A percentile compares a stretch with the other conserved stretches of the same genome.
Conservation (phyloP, 2,113 vertebrate genomes). For the Cyprinodon variegatus region DNA sequence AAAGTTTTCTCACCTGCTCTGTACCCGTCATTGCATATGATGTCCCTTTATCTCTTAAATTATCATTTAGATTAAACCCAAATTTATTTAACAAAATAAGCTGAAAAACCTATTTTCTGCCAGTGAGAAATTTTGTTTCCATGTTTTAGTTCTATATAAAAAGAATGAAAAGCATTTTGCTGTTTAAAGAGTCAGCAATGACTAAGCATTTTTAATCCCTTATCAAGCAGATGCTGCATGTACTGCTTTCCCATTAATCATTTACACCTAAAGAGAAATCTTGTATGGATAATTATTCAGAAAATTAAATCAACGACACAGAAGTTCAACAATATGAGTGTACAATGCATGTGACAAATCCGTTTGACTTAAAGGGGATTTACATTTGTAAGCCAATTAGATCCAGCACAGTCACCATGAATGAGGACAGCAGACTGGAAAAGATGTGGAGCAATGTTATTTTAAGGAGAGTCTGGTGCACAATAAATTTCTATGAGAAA, state of each 20-base stretch:
- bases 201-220: neutral
- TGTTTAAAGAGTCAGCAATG: neutral
- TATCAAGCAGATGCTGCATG: slow-evolving; percentile 11
- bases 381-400: slow-evolving; percentile 34
- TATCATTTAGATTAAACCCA: too few relatives aligned
- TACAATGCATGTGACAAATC: neutral
- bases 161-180: neutral
- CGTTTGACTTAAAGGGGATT: slow-evolving; percentile 33
- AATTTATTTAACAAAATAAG: too few relatives aligned
- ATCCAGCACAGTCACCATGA: slow-evolving; percentile 39
- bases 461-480: neutral
- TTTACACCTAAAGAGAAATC: slow-evolving; percentile 13
- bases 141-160: neutral
- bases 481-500: neutral
- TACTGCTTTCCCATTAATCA: slow-evolving; percentile 12
- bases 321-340: neutral
- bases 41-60: too few relatives aligned
- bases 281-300: neutral
- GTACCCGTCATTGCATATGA: too few relatives aligned
- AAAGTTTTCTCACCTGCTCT: too few relatives aligned
- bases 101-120: too few relatives aligned
- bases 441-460: slow-evolving; percentile 23
- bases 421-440: slow-evolving; percentile 41
- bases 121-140: neutral
- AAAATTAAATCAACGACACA: neutral